Evolutionary conservation across 2,797 vertebrate species (phyloP).

Genomic region (Glossophaga mutica): DNA sequence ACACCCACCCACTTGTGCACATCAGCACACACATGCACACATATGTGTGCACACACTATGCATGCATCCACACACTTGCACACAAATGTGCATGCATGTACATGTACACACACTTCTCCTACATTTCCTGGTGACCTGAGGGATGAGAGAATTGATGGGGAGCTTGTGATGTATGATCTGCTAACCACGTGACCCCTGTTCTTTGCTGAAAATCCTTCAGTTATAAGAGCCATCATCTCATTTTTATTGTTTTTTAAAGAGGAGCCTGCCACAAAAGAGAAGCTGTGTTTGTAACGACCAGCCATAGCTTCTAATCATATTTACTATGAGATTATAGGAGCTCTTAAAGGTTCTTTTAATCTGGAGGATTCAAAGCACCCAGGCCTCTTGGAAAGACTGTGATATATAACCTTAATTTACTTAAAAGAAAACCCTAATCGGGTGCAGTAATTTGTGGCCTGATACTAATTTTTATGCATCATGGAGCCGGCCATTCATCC

Average conservation of each 20-base stretch:
- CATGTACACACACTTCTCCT: background rate
- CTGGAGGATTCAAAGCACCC: conserved; percentile 30
- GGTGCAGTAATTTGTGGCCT: conserved; percentile 56
- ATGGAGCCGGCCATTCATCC: conserved; percentile 74
- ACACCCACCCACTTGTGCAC: too few relatives aligned
- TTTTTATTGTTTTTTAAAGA: background rate
- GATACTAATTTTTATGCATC: conserved; percentile 75
- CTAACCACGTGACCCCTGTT: conserved; percentile 53
- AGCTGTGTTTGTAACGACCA: conserved; percentile 41
- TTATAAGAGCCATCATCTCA: background rate
- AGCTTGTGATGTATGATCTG: conserved; percentile 35
- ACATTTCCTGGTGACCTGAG: background rate
- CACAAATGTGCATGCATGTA: background rate
- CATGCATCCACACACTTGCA: background rate
- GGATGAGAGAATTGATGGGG: background rate
- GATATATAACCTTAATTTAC: conserved; percentile 75
- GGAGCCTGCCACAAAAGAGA: conserved; percentile 27
- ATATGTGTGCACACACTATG: fast-evolving
- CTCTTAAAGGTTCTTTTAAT: conserved; percentile 44
- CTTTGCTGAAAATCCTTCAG: conserved; percentile 52
- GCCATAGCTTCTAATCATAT: conserved; percentile 14
- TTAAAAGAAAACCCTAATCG: conserved; percentile 73
- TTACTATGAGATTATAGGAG: conserved; percentile 35
- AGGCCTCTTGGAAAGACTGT: conserved; percentile 54
- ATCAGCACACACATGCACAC: fast-evolving